Percentiles rank a stretch among this genome's conserved stretches.
Conservation (phyloP, 1,140 invertebrate species). For the Megalonaias nervosa region DNA sequence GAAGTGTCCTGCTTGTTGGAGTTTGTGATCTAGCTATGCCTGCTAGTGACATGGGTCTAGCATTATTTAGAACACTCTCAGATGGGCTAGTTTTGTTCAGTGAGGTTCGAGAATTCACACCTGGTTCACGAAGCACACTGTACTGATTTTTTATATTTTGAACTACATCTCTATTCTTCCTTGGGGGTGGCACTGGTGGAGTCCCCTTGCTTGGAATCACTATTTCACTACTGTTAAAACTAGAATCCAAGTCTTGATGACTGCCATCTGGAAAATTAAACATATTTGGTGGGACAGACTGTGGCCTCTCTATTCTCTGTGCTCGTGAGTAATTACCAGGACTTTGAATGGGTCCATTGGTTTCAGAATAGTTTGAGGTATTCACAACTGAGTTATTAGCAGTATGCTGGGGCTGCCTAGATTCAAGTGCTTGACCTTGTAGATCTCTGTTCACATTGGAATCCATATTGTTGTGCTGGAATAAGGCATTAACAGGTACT, state of each 20-base stretch:
- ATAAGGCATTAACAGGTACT: slow-evolving; percentile 16
- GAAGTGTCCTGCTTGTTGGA: not conserved
- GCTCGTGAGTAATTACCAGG: not conserved
- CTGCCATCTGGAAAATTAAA: slow-evolving; percentile 20
- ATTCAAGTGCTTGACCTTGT: no score
- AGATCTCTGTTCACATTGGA: no score
- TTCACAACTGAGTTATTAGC: slow-evolving; percentile 12
- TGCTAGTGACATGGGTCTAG: no score
- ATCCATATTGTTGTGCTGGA: slow-evolving; percentile 8
- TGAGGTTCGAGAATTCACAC: no score
- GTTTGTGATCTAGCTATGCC: no score
- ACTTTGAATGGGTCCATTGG: slow-evolving; percentile 21
- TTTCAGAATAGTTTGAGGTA: slow-evolving; percentile 18
- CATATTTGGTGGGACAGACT: slow-evolving; percentile 35
- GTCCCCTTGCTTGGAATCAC: slow-evolving; percentile 23
- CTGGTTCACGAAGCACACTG: slow-evolving; percentile 25
- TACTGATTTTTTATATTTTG: slow-evolving; percentile 9
- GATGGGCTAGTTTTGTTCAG: no score
- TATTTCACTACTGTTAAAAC: slow-evolving; percentile 9
- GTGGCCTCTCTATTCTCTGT: slow-evolving; percentile 21
- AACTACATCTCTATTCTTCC: slow-evolving; percentile 27
- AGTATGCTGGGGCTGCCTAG: not conserved
- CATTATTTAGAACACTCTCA: no score
- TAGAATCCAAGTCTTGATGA: slow-evolving; percentile 2
- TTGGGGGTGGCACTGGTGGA: slow-evolving; percentile 30